Evolutionary conservation across 2,113 vertebrate species (phyloP), one percentile per base, ranked within the genome.

Genomic region (Pachypanchax playfairii): DNA sequence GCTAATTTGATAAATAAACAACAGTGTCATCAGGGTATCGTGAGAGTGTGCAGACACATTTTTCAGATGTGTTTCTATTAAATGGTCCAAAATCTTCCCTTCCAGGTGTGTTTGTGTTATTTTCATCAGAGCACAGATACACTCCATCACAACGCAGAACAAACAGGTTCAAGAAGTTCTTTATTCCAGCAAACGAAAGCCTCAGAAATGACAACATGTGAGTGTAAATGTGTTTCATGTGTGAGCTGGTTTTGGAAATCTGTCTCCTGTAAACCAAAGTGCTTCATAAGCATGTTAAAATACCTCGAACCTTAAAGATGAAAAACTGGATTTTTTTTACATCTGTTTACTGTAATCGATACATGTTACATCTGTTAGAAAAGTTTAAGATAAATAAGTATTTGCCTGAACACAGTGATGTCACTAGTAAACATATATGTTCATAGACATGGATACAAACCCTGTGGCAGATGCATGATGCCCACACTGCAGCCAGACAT

Each of bases 391-490:
- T n/a, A n/a, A n/a, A n/a, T n/a, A n/a, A n/a, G 24, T n/a, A 54
- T 11, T 35, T 33, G 28, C 21, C 11, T 49, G 5, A 59, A 35
- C 21, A 47, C 25, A 47, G 31, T 28, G 12, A 24, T 29, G 12
- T 22, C 31, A 41, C 33, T 12, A 26, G 17, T 52, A 28, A 20
- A 17, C 26, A 48, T 13, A 51, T 39, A 41, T 18, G 7, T 33
- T 13, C 12, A 36, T 54, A n/a, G n/a, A 38, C 17, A 24, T 24
- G 11, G 6, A 42, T 64, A 83, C 83, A 57, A 49, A 97, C 96
- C 95, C 80, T 97, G 96, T 3, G 96, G 96, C 47, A 98, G 91
- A 80, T 98, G 95, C 93, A 98, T 96, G 87, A 98, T 96, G 71
- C 94, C 95, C 72, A 97, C 94, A 0, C 96, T 98, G 88, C 96